Conservation (phyloP, 2,888 invertebrate species). For the Agrotis ipsilon region DNA sequence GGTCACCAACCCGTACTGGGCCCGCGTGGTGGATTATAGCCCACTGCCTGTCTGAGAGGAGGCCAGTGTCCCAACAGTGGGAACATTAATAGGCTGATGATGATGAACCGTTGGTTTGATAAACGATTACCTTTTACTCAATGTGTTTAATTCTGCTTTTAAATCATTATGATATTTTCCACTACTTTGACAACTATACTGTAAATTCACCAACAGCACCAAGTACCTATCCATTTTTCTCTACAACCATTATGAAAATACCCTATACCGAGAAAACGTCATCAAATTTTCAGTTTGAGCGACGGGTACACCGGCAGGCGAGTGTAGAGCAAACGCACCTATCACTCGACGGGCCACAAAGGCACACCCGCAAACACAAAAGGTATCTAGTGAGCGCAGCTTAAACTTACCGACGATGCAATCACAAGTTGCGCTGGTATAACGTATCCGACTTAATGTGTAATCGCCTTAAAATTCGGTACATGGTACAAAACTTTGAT, state of each 20-base stretch:
- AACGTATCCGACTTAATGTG: constrained; percentile 73
- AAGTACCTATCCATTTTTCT: constrained; percentile 10
- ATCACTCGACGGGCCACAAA: constrained; percentile 76
- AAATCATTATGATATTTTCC: not conserved
- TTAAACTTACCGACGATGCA: constrained; percentile 84
- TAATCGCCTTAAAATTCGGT: constrained; percentile 77
- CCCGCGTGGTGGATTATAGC: too few species aligned
- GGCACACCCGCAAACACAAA: constrained; percentile 81
- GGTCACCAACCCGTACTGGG: too few species aligned
- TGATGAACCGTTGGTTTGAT: too few species aligned
- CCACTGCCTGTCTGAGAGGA: too few species aligned
- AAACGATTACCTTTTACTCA: not conserved
- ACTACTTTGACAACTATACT: not conserved
- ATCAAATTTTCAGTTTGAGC: constrained; percentile 69
- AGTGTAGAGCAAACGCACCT: constrained; percentile 82
- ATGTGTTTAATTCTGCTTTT: not conserved
- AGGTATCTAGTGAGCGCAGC: constrained; percentile 79
- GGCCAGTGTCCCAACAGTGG: too few species aligned
- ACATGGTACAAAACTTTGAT: constrained; percentile 62
- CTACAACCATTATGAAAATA: constrained; percentile 24
- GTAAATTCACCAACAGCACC: constrained; percentile 4
- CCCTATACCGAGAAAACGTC: constrained; percentile 48
- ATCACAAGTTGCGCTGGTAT: constrained; percentile 83
- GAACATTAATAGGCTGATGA: too few species aligned
- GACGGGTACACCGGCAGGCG: constrained; percentile 67